A percentile compares a stretch with the other conserved stretches of the same genome.
Conservation (phyloP, 2,888 invertebrate species). For the Drosophila mayaguana region DNA sequence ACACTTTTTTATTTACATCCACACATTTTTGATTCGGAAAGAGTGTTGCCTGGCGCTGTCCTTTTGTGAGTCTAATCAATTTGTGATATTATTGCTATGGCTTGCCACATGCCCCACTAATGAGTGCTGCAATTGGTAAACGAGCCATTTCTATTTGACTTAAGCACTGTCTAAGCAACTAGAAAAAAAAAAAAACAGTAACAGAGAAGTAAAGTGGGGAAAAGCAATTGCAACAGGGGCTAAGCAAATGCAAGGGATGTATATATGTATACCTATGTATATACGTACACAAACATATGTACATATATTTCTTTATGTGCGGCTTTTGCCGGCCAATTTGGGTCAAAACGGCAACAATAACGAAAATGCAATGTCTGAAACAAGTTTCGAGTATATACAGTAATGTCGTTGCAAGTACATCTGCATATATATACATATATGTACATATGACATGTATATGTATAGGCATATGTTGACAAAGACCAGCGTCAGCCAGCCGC, state of each 20-base stretch:
- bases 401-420: background rate
- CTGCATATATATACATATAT: background rate
- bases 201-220: background rate
- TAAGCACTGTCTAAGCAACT: conserved; percentile 1
- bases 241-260: background rate
- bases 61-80: background rate
- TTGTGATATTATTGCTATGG: conserved; percentile 7
- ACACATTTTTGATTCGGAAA: background rate
- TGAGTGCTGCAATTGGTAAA: conserved; percentile 2
- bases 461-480: conserved; percentile 13
- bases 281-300: background rate
- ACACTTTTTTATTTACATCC: too few relatives aligned
- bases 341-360: conserved; percentile 56
- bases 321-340: conserved; percentile 53
- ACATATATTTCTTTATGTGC: conserved; percentile 2
- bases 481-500: background rate
- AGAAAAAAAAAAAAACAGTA: background rate
- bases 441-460: background rate
- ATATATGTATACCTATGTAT: background rate
- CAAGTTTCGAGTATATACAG: conserved; percentile 27
- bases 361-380: conserved; percentile 25
- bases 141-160: conserved; percentile 11
- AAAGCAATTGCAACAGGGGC: conserved; percentile 1
- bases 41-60: background rate
- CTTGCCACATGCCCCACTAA: conserved; percentile 8